Conservation (phyloP, 2,888 invertebrate genomes). For the Platycnemis pennipes region DNA sequence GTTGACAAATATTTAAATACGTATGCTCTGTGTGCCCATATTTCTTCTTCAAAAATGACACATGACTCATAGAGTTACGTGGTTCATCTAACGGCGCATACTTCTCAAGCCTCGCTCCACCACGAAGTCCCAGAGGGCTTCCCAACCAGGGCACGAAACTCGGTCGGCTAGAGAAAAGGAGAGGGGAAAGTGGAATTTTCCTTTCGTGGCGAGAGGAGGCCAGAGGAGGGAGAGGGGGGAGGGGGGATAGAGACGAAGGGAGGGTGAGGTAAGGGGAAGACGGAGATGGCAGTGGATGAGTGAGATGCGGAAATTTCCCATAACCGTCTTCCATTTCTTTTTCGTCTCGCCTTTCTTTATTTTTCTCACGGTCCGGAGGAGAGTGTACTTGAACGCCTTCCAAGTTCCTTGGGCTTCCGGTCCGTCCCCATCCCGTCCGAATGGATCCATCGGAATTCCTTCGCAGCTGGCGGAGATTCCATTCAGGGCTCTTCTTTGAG, state of each 20-base stretch:
- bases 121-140: no score
- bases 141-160: no score
- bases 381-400: neutral
- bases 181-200: conserved; percentile 33
- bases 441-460: no score
- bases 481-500: neutral
- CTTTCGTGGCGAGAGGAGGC: neutral
- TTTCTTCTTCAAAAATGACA: no score
- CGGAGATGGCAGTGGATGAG: neutral
- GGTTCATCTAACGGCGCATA: no score
- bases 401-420: neutral
- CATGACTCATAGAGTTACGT: no score
- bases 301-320: conserved; percentile 19
- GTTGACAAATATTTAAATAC: no score
- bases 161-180: neutral
- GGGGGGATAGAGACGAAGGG: neutral
- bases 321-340: neutral
- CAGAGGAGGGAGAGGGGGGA: neutral
- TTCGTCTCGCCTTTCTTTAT: neutral
- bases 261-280: neutral
- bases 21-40: no score
- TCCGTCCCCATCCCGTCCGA: neutral
- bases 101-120: no score
- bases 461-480: neutral
- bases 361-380: neutral